Evolutionary conservation across 53 echinoderm and acorn worm genomes (phyloP).

Genomic region (Stichopus horrens): DNA sequence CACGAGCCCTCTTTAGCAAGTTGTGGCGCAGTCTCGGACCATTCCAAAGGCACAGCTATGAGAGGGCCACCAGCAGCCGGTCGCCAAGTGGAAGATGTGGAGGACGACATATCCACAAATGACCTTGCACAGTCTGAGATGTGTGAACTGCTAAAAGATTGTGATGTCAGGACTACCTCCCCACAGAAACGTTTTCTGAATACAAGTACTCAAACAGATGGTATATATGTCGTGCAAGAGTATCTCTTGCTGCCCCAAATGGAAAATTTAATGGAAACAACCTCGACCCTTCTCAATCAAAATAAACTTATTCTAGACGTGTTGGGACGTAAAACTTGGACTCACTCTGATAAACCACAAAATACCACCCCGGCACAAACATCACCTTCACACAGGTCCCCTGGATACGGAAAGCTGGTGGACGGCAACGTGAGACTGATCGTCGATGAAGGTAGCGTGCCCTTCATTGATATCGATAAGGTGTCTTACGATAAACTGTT

Average conservation of each 20-base stretch:
- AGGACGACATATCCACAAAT: too few relatives aligned
- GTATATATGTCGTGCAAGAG: neutral
- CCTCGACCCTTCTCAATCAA: neutral
- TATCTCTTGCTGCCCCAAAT: slow-evolving; percentile 11
- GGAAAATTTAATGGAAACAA: neutral
- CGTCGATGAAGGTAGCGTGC: neutral
- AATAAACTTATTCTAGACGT: neutral
- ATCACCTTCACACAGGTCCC: neutral
- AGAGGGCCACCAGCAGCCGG: too few relatives aligned
- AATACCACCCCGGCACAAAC: neutral
- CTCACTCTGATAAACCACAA: neutral
- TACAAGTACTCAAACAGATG: neutral
- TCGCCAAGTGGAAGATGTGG: too few relatives aligned
- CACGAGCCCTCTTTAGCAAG: too few relatives aligned
- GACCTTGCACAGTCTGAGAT: too few relatives aligned
- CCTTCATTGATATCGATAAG: neutral
- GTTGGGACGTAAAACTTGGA: neutral
- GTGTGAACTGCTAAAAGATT: too few relatives aligned
- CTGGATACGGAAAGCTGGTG: neutral
- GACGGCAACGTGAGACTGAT: neutral
- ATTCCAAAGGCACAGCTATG: too few relatives aligned
- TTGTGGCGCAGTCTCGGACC: too few relatives aligned
- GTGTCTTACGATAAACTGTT: neutral
- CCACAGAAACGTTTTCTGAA: too few relatives aligned
- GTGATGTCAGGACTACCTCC: too few relatives aligned